These are phyloP conservation scores for Neomonachus schauinslandi DNA, from an alignment of 2,113 vertebrate species.

Conservation along the genomic window DNA sequence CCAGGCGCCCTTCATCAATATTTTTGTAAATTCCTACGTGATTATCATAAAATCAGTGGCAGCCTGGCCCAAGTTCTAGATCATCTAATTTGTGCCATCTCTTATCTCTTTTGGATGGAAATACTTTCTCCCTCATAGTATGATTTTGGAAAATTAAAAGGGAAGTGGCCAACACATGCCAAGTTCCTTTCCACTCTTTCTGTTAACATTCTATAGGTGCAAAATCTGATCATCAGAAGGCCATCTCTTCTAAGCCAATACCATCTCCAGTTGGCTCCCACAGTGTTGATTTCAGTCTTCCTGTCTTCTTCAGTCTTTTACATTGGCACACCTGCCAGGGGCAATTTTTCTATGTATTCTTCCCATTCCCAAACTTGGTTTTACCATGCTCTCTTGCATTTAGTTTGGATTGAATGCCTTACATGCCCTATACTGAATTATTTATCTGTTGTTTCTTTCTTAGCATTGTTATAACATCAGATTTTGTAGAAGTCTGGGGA, in stretches of 20 bases:
- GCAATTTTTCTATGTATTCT: neutral
- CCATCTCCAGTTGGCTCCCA: neutral
- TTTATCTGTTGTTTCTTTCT: neutral
- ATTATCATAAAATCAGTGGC: neutral
- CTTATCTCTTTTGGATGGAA: neutral
- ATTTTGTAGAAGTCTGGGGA: neutral
- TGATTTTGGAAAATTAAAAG: constrained; percentile 27
- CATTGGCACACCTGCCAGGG: neutral
- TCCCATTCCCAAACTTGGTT: neutral
- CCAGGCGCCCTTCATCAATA: neutral
- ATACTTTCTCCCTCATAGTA: neutral
- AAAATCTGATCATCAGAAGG: neutral
- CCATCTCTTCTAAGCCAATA: neutral
- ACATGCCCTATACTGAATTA: neutral
- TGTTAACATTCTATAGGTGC: neutral
- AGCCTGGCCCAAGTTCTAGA: neutral
- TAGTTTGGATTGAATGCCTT: neutral
- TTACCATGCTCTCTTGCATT: neutral
- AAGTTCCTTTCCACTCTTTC: neutral
- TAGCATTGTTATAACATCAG: neutral
- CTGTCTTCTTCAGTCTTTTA: neutral
- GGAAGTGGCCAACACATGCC: neutral
- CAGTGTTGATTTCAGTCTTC: neutral
- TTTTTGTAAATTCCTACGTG: neutral
- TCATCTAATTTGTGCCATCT: neutral